phyloP scores from a whole-genome alignment of 1,140 invertebrate species.

The Dufourea novaeangliae region DNA sequence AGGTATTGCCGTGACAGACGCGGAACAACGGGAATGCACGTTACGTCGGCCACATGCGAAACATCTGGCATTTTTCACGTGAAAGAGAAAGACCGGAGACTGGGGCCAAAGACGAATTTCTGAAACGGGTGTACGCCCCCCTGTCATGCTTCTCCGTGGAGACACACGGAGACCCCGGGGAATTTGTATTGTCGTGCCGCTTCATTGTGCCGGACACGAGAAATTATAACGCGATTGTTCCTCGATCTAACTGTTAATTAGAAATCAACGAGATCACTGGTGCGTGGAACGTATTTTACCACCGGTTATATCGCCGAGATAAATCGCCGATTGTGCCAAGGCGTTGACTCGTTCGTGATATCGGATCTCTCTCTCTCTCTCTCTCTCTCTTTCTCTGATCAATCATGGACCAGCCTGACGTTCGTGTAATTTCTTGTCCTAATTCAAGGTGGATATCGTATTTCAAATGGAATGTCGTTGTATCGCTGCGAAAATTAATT shows the following conservation, averaged over 20 bases:
- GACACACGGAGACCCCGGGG: conserved; percentile 68
- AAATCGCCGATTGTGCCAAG: conserved; percentile 30
- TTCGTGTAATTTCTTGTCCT: too few relatives aligned
- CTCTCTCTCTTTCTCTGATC: too few relatives aligned
- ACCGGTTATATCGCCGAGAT: neutral
- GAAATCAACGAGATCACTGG: conserved; percentile 78
- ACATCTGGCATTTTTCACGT: conserved; percentile 82
- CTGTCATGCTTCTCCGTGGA: conserved; percentile 75
- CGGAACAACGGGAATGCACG: conserved; percentile 65
- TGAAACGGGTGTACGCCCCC: conserved; percentile 79
- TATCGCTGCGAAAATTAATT: too few relatives aligned
- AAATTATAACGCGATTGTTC: conserved; percentile 78
- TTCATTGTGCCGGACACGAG: conserved; percentile 73
- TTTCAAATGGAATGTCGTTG: too few relatives aligned
- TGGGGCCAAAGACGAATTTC: conserved; percentile 75
- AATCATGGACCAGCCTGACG: neutral
- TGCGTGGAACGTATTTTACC: conserved; percentile 55
- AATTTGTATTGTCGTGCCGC: conserved; percentile 74
- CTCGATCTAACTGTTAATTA: conserved; percentile 75
- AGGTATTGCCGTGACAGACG: conserved; percentile 61
- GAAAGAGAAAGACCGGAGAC: conserved; percentile 74
- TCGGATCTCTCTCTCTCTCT: too few relatives aligned
- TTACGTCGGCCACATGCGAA: conserved; percentile 79
- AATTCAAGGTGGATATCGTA: too few relatives aligned
- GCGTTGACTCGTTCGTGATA: conserved; percentile 7